Conservation (phyloP, 2,797 vertebrate species). For the Pitangus sulphuratus region DNA sequence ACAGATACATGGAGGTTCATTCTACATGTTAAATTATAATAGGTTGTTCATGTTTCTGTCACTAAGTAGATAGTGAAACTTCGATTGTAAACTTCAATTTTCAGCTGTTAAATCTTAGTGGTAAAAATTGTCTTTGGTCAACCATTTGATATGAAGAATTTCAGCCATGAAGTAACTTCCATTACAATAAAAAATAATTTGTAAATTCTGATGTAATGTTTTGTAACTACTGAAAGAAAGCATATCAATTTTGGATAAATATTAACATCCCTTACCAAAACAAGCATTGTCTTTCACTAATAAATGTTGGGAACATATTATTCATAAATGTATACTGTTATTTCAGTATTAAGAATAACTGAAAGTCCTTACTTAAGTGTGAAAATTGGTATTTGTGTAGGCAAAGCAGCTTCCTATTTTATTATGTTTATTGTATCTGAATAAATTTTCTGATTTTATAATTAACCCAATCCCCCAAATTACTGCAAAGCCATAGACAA, state of each 20-base stretch:
- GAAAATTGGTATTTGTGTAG: neutral
- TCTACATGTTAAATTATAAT: constrained; percentile 70
- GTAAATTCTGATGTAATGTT: neutral
- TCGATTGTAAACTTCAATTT: constrained; percentile 62
- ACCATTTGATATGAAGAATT: neutral
- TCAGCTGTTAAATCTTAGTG: constrained; percentile 28
- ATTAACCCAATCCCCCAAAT: neutral
- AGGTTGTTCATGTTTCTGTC: constrained; percentile 21
- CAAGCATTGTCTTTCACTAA: neutral
- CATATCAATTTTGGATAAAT: neutral
- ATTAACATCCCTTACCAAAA: neutral
- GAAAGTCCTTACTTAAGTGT: neutral
- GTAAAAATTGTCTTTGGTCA: neutral
- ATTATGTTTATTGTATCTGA: neutral
- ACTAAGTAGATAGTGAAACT: constrained; percentile 5
- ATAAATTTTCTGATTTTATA: neutral
- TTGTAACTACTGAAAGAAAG: neutral
- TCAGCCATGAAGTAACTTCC: neutral
- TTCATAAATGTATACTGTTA: neutral
- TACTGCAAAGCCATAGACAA: neutral
- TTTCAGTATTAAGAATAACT: neutral
- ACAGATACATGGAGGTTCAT: constrained; percentile 61
- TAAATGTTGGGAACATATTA: neutral
- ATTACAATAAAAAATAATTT: neutral
- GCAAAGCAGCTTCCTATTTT: neutral